Evolutionary conservation across 2,797 vertebrate species (phyloP), one percentile per base, ranked within the genome.

Genomic region (Crax fasciolata): DNA sequence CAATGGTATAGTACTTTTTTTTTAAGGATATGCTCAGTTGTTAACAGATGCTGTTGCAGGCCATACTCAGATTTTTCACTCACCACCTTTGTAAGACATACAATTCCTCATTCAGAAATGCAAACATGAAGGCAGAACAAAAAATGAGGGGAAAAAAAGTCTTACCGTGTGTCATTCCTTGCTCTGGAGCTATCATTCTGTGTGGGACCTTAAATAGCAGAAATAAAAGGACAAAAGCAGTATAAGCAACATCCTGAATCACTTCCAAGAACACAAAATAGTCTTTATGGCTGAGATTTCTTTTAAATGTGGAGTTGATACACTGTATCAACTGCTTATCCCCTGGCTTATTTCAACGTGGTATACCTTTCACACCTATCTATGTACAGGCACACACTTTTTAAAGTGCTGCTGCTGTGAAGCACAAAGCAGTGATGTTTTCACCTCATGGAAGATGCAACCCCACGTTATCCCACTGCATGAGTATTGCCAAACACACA

Each of bases 121-220:
- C 1, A 2, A 79, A 43, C 57, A 25, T 25, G 30, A 65, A 67
- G 30, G 19, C 13, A 61, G 12, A 24, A 32, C 4, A 58, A 43
- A 85, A 35, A 30, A 23, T 3, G 21, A 30, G 28, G 6, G 4
- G 19, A 39, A 65, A 76, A 57, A 76, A 57, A 12, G 12, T 43
- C 96, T 97, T 97, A 98, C 98, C 97, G 97, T 86, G 96, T 72
- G 61, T 98, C 98, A 72, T 77, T 98, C 77, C 84, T 97, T 58
- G 82, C 57, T 94, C 86, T 98, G 80, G 97, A 97, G 90, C 90
- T 96, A 44, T 98, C 98, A 54, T 62, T 98, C 90, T 97, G 97
- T 49, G 97, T 97, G 93, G 97, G 80, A 97, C 97, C 98, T 98
- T 97, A 87, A 97, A 97, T 27, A 96, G 11, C 74, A 92, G 75